phyloP scores from a whole-genome alignment of 2,888 invertebrate genomes.

The Liodrosophila aerea region DNA sequence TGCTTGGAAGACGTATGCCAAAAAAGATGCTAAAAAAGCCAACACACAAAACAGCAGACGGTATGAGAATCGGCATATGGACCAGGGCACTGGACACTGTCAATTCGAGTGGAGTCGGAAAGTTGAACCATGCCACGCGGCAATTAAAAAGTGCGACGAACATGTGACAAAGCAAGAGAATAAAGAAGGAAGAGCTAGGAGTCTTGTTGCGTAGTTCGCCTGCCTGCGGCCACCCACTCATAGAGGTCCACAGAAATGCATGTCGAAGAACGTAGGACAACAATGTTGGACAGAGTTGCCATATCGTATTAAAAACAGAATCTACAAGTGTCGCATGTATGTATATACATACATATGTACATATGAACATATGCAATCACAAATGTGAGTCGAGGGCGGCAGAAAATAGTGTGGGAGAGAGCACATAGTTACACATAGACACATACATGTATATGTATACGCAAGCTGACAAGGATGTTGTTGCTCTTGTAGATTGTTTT shows the following conservation, averaged over 20 bases:
- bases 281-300: constrained; percentile 59
- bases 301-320: too few relatives aligned
- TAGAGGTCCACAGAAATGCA: constrained; percentile 5
- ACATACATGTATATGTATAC: too few relatives aligned
- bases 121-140: constrained; percentile 58
- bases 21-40: constrained; percentile 58
- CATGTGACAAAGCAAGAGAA: constrained; percentile 71
- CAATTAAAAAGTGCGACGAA: constrained; percentile 71
- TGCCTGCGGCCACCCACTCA: constrained; percentile 58
- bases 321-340: too few relatives aligned
- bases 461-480: constrained; percentile 65
- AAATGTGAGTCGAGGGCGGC: constrained; percentile 55
- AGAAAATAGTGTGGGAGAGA: constrained; percentile 26
- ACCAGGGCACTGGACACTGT: constrained; percentile 52
- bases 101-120: constrained; percentile 27
- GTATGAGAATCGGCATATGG: constrained; percentile 21
- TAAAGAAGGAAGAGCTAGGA: constrained; percentile 30
- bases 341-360: too few relatives aligned
- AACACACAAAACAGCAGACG: constrained; percentile 72
- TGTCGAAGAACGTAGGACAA: constrained; percentile 76
- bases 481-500: constrained; percentile 18
- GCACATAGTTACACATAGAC: constrained; percentile 46
- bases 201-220: constrained; percentile 38
- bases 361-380: too few relatives aligned
- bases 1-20: too few relatives aligned